Evolutionary conservation across 2,888 invertebrate genomes (phyloP), one percentile per base, ranked within the genome.

Genomic region (Agrotis segetum): DNA sequence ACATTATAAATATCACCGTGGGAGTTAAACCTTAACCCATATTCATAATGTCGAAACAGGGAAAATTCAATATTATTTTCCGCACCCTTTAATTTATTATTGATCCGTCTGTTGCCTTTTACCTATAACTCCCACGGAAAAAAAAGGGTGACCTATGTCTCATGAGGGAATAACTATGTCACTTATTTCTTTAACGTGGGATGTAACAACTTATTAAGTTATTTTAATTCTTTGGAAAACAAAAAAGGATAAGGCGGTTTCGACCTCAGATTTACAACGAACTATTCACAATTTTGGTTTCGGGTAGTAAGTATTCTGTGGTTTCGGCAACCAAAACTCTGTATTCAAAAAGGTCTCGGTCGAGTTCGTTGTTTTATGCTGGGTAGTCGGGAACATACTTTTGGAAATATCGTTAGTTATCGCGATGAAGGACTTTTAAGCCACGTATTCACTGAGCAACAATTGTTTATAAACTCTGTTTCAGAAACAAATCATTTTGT

Each of bases 171-270:
- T 47, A 47, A 49, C 21, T 67, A 70, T 68, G 55, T 50, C 74
- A 56, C 49, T 53, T 40, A 59, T 56, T 67, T 46, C 16, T 55
- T 16, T 21, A 5, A 34, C 67, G 71, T 72, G 34, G 71, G 76
- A 13, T 13, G 74, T 49, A 50, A 17, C 16, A 24, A 47, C 29
- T 29, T 76, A 65, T 55, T 44, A 66, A 65, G 47, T 58, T 68
- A 58, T 19, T 58, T 60, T 74, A 16, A 58, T 47, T 40, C n/a
- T 61, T 14, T 19, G 46, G 7, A 2, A 58, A 21, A 29, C 16
- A 74, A 53, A 2, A 73, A 74, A 66, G 17, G 50, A 11, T 1
- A 9, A 9, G 40, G 1, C 40, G 40, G 40, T 40, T 40, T 40
- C 40, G 11, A 9, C 40, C 34, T 34, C 7, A 34, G 40, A 11